phyloP scores from a whole-genome alignment of 2,797 vertebrate species.

The Myotis daubentonii region DNA sequence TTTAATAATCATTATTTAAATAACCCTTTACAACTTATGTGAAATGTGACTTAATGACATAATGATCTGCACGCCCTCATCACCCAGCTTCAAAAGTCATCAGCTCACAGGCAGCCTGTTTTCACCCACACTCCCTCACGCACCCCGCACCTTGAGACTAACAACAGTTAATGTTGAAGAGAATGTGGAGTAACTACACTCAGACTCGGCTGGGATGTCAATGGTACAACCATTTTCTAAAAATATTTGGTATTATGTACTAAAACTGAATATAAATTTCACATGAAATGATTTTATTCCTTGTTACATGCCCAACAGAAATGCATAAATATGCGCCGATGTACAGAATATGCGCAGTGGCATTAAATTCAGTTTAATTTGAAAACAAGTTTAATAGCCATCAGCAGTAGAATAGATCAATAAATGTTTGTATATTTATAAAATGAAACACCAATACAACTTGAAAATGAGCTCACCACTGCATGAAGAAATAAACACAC shows the following conservation, averaged over 20 bases:
- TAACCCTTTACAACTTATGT: not conserved
- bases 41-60: not conserved
- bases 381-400: not conserved
- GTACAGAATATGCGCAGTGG: not conserved
- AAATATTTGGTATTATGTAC: not conserved
- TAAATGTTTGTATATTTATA: not conserved
- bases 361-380: not conserved
- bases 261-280: not conserved
- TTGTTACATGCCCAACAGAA: not conserved
- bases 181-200: not conserved
- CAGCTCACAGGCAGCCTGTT: not conserved
- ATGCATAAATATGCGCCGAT: not conserved
- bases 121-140: not conserved
- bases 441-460: not conserved
- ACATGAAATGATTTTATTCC: not conserved
- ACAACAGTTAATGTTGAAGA: not conserved
- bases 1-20: not conserved
- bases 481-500: not conserved
- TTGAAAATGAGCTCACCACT: not conserved
- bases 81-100: not conserved
- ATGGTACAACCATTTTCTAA: not conserved
- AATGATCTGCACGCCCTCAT: not conserved
- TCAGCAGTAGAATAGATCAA: not conserved
- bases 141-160: rapidly evolving
- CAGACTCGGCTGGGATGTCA: not conserved